phyloP scores from a whole-genome alignment of 2,888 invertebrate genomes.

The Eupeodes luniger region DNA sequence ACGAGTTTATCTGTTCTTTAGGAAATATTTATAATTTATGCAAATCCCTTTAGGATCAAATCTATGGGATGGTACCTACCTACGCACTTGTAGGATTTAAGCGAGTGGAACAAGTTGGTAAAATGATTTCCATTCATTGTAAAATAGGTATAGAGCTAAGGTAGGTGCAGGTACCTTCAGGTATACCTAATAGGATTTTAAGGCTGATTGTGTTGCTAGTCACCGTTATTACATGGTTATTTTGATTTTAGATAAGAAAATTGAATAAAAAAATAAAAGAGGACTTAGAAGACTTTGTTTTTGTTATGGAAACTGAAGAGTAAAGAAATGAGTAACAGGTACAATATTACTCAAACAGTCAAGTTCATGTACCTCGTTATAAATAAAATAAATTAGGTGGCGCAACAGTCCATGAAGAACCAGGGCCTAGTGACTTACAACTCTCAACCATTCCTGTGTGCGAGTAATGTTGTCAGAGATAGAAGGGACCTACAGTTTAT shows the following conservation, averaged over 20 bases:
- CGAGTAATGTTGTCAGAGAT: too few species aligned
- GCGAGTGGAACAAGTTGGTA: constrained; percentile 6
- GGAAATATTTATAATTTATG: constrained; percentile 29
- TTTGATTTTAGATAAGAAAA: not conserved
- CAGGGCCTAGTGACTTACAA: too few species aligned
- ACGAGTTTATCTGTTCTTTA: not conserved
- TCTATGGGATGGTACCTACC: not conserved
- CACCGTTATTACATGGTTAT: not conserved
- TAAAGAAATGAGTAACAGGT: not conserved
- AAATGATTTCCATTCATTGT: constrained; percentile 17
- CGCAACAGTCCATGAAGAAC: too few species aligned
- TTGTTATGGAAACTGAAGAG: not conserved
- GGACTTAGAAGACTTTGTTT: not conserved
- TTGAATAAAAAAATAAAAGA: not conserved
- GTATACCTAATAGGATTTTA: constrained; percentile 20
- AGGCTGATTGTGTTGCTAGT: constrained; percentile 2
- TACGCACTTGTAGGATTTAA: not conserved
- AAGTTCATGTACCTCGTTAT: too few species aligned
- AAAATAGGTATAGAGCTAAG: too few species aligned
- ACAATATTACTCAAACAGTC: too few species aligned
- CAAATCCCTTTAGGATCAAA: constrained; percentile 30
- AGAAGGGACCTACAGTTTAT: too few species aligned
- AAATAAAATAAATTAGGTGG: too few species aligned
- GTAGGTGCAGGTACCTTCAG: not conserved
- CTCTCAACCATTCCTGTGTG: too few species aligned